Evolutionary conservation across 2,797 vertebrate species (phyloP), one percentile per base, ranked within the genome.

Genomic region (Oryzias sinensis): DNA sequence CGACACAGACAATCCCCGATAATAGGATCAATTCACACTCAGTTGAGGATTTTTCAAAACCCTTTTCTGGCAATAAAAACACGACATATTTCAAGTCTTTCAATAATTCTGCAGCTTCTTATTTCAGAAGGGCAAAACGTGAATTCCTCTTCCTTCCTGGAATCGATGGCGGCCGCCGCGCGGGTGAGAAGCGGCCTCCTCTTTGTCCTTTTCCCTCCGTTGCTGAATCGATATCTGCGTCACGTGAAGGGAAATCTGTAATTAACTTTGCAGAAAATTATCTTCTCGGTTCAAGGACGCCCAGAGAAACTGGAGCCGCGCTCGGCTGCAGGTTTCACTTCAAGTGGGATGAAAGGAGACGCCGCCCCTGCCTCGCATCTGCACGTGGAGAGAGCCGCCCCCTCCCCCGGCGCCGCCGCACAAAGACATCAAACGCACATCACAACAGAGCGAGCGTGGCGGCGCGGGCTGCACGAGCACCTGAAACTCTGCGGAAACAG

Each of bases 371-470:
- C 27, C 14, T 40, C 48, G 48, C 49, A 24, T 18, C 8, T 46
- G 17, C 13, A 5, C 16, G 18, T 22, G 13, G 13, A 15, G 20
- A 22, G 20, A 18, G 18, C 18, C 18, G 18, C 18, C 1, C 18
- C 9, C 40, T 24, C 41, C 22, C 33, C 29, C n/a, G 29, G 13
- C 0, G 79, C 46, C 41, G 54, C 58, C 65, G 47, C 65, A 70
- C 63, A 65, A 70, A 77, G 64, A 76, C 80, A 80, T 80, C 74
- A 77, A 77, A 82, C 77, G 46, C 54, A 27, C 27, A 80, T 74
- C 27, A 61, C 74, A 72, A 81, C 75, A 79, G 81, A 88, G 68
- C 55, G 58, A 58, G 49, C 75, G 71, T 68, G 59, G 72, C 53
- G 29, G 53, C 37, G 20, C 49, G 48, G 16, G 64, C 14, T 60